phyloP scores from a whole-genome alignment of 2,888 invertebrate genomes.

The Nipponacmea schrenckii region DNA sequence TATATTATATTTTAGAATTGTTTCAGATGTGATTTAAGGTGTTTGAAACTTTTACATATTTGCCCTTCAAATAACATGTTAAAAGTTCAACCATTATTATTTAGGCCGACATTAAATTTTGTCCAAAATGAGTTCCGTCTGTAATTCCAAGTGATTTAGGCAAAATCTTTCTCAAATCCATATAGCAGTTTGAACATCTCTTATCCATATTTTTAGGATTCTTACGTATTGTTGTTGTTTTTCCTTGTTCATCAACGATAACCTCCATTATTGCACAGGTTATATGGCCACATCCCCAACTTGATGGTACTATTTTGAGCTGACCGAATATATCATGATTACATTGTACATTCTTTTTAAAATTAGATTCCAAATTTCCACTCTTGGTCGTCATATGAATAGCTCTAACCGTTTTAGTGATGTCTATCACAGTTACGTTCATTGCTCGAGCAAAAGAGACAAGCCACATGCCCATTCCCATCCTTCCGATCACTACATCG shows the following conservation, averaged over 20 bases:
- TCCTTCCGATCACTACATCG: constrained; percentile 23
- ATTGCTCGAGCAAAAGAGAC: constrained; percentile 23
- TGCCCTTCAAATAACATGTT: no score
- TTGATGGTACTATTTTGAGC: background rate
- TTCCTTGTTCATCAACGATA: background rate
- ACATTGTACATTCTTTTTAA: background rate
- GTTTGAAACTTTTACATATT: no score
- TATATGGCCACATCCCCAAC: constrained; percentile 11
- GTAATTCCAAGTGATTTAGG: background rate
- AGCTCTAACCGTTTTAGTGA: constrained; percentile 19
- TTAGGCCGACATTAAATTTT: no score
- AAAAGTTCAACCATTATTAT: no score
- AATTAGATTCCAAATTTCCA: constrained; percentile 18
- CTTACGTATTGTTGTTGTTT: background rate
- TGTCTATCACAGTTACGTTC: constrained; percentile 23
- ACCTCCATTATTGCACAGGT: background rate
- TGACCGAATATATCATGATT: background rate
- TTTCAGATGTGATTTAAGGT: no score
- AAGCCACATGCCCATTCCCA: constrained; percentile 30
- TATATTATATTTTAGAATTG: no score
- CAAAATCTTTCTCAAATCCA: background rate
- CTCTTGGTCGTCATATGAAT: constrained; percentile 27
- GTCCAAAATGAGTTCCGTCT: no score
- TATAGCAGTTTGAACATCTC: background rate
- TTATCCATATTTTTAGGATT: background rate